Evolutionary conservation across 2,113 vertebrate genomes (phyloP).

Genomic region (Scolopax mira): DNA sequence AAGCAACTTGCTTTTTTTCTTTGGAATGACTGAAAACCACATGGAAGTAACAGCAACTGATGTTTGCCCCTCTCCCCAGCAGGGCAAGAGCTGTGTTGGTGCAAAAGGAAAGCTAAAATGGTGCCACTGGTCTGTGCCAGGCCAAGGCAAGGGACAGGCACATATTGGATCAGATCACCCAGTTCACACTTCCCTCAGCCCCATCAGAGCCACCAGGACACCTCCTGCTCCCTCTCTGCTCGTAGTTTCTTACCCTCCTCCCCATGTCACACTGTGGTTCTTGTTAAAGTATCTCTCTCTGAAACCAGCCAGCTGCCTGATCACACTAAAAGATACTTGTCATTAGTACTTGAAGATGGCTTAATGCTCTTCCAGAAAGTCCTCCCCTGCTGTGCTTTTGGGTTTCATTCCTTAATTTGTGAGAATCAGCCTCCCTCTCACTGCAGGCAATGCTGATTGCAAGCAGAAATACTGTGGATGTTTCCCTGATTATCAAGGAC

Average conservation of each 20-base stretch:
- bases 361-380: background rate
- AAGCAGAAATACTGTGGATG: background rate
- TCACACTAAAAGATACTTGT: background rate
- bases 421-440: background rate
- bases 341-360: background rate
- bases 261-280: background rate
- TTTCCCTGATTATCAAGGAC: background rate
- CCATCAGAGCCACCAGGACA: rapidly evolving
- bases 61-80: background rate
- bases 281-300: background rate
- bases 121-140: background rate
- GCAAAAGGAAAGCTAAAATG: background rate
- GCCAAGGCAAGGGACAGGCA: background rate
- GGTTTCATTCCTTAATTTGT: background rate
- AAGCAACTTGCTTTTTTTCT: background rate
- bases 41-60: rapidly evolving
- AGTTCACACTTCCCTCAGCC: background rate
- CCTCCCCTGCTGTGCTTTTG: constrained; percentile 6
- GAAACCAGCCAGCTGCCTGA: background rate
- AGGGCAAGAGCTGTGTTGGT: background rate
- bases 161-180: rapidly evolving
- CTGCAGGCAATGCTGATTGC: constrained; percentile 13
- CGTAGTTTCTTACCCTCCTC: background rate
- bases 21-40: background rate
- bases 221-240: background rate